Evolutionary conservation across 2,888 invertebrate species (phyloP), one percentile per base, ranked within the genome.

Genomic region (Petrophora chlorosata): DNA sequence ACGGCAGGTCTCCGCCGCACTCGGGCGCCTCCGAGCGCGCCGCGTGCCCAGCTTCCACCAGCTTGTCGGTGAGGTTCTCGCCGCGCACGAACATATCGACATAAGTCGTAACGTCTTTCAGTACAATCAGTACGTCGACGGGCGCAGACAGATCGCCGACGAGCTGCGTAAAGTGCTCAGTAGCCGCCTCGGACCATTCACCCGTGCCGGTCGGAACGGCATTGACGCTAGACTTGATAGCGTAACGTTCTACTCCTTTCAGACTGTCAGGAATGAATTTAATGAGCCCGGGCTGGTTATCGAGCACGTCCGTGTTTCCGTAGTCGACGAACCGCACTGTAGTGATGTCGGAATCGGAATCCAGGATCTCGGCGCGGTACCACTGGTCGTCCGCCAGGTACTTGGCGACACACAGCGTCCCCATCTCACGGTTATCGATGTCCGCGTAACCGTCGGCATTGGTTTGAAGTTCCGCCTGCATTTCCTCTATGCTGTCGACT

Each of bases 341-440:
- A 5, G 94, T 95, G 25, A 95, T 93, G 55, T 95, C 95, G 3
- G 92, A 90, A 55, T 94, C 94, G 0, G 94, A 92, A 72, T 96
- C 97, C 26, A 98, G 92, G 5, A 99, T 94, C 71, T 94, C 94
- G 0, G 98, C 98, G 47, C 99, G 92, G 79, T 99, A 99, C 98
- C 99, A 99, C 56, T 93, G 92, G 26, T 95, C 94, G 72, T 98
- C 97, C 1, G 93, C 94, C 0, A 94, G 92, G 76, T 96, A 98
- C 67, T 95, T 94, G 0, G 98, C 97, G 34, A 94, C 90, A 63
- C 95, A 96, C 0, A 93, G 68, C 0, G 92, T 91, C 4, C 94
- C 94, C 44, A 92, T 85, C 32, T 92, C 92, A 1, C 92, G 90
- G 41, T 77, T 92, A 44, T 91, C 91, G 5, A 94, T 75, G 23